Evolutionary conservation across 2,888 invertebrate genomes (phyloP).

Genomic region (Zhuqinia jingwanae): DNA sequence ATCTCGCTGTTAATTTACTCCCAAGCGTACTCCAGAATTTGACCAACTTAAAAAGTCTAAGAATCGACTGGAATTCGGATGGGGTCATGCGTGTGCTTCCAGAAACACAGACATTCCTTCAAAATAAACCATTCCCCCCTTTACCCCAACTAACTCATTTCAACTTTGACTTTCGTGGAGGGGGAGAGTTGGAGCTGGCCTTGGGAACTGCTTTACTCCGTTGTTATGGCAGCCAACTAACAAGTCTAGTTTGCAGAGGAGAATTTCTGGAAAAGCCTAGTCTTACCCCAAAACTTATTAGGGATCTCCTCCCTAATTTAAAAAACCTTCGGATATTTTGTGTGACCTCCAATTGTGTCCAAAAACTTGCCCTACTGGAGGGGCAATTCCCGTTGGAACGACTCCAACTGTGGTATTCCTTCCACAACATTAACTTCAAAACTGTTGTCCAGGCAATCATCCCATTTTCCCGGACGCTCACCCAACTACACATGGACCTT

Average conservation of each 20-base stretch:
- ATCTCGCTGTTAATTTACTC: background rate
- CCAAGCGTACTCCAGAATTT: background rate
- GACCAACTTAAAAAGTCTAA: background rate
- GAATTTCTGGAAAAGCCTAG: background rate
- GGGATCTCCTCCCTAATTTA: background rate
- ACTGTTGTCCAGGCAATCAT: background rate
- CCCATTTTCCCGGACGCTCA: background rate
- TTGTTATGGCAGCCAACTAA: background rate
- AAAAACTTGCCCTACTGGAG: background rate
- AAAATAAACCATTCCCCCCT: background rate
- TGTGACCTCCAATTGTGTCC: background rate
- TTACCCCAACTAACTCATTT: background rate
- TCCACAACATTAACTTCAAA: background rate
- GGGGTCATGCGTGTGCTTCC: background rate
- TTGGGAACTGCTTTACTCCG: background rate
- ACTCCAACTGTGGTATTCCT: background rate
- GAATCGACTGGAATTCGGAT: background rate
- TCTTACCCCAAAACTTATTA: background rate
- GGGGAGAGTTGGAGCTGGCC: background rate
- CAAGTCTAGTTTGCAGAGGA: background rate
- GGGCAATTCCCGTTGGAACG: background rate
- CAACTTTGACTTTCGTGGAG: conserved; percentile 7
- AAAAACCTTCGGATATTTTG: background rate
- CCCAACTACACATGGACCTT: background rate
- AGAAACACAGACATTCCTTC: background rate